These are phyloP conservation scores for Epistrophella euchroma DNA, from an alignment of 2,888 invertebrate genomes.

Conservation along the genomic window DNA sequence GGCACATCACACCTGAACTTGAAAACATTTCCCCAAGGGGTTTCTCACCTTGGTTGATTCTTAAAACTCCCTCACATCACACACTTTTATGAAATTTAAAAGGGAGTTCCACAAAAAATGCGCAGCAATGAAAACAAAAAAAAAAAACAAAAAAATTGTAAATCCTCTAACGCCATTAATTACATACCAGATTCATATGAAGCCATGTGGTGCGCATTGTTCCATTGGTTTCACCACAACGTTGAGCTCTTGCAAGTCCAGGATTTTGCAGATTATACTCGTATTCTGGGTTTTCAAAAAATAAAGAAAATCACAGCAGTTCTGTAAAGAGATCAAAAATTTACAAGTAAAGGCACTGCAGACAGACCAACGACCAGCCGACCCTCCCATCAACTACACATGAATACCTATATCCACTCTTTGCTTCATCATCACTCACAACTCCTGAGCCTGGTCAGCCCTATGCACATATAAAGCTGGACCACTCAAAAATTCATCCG, in stretches of 20 bases:
- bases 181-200: constrained; percentile 55
- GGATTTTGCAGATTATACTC: constrained; percentile 36
- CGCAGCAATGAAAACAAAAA: neutral
- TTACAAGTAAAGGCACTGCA: constrained; percentile 46
- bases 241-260: constrained; percentile 22
- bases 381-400: constrained; percentile 7
- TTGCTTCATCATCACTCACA: constrained; percentile 22
- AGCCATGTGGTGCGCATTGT: constrained; percentile 29
- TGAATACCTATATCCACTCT: too few relatives aligned
- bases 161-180: constrained; percentile 52
- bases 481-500: constrained; percentile 72
- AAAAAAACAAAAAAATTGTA: neutral
- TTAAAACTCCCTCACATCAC: neutral
- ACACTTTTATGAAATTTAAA: neutral
- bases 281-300: neutral
- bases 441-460: constrained; percentile 35
- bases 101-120: constrained; percentile 12
- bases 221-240: constrained; percentile 27
- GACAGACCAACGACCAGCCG: neutral
- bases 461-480: constrained; percentile 26
- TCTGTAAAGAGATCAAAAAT: constrained; percentile 55
- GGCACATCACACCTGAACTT: neutral
- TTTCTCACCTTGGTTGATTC: neutral
- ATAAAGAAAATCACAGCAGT: constrained; percentile 13
- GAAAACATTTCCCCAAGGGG: neutral